phyloP scores from a whole-genome alignment of 2,113 vertebrate genomes.

The Shinisaurus crocodilurus region DNA sequence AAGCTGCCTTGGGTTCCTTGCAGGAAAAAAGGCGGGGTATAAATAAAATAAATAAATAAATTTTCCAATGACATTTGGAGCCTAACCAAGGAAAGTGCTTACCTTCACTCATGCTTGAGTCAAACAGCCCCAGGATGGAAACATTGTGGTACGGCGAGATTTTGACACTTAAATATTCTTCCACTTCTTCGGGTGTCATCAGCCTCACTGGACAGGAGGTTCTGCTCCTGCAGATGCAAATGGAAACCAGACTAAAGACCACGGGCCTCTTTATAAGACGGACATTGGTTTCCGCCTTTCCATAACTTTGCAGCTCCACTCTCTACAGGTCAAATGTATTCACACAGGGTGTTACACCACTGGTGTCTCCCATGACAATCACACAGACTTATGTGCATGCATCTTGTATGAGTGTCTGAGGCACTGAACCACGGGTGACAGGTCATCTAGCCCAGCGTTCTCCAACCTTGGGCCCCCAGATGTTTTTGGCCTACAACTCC shows the following conservation, averaged over 20 bases:
- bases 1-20: too few species aligned
- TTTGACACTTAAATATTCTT: slow-evolving; percentile 82
- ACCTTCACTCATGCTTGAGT: slow-evolving; percentile 77
- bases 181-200: slow-evolving; percentile 80
- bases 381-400: not conserved
- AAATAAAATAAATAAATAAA: too few species aligned
- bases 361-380: not conserved
- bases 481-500: too few species aligned
- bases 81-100: slow-evolving; percentile 4
- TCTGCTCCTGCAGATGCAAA: slow-evolving; percentile 68
- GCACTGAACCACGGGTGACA: not conserved
- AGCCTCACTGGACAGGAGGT: slow-evolving; percentile 77
- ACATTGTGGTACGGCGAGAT: slow-evolving; percentile 66
- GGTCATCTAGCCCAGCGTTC: not conserved
- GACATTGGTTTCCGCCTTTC: not conserved
- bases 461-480: too few species aligned
- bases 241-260: not conserved
- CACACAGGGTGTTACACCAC: not conserved
- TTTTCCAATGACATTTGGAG: not conserved
- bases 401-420: not conserved
- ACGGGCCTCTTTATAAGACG: fast-evolving
- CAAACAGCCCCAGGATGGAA: slow-evolving; percentile 85
- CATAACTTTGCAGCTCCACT: not conserved
- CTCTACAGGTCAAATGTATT: too few species aligned
- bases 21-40: too few species aligned